Evolutionary conservation across 2,113 vertebrate genomes (phyloP), one percentile per base, ranked within the genome.

Genomic region (Odontesthes bonariensis): DNA sequence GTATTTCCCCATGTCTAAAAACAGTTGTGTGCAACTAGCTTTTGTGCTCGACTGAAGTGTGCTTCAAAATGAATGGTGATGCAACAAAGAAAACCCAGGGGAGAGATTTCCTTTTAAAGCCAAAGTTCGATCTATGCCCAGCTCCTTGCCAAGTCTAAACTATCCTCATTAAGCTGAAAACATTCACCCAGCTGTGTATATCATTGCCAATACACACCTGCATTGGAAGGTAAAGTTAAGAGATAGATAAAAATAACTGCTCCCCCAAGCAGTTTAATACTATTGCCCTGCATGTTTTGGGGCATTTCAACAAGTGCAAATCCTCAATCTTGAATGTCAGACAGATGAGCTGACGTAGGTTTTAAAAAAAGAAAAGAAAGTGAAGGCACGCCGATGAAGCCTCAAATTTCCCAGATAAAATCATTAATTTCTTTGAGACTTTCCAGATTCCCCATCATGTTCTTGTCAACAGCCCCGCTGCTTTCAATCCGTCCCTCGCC

Each of bases 121-220:
- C 14, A 66, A 69, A 81, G 76, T 88, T 91, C 83, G 59, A 92
- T 90, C 79, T 70, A 69, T 46, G 42, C 69, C 72, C 66, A 69
- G 58, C 82, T 85, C 67, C 52, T 75, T 87, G 89, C 89, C 88
- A 86, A 89, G 84, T 84, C 78, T 79, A 86, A 92, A 90, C 86
- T 83, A 58, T 83, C 77, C 92, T 89, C 88, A 90, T 92, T 91
- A 90, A 76, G 86, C 82, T 89, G 73, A 90, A 86, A 88, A 90
- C 79, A 62, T 81, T 88, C 56, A 55, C 59, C 73, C 64, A 78
- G 67, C 81, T 84, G 69, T 60, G 56, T 81, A 78, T 74, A 72
- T 76, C 86, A 79, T 52, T 78, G 82, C 85, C 79, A 86, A 81
- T 59, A 75, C 46, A 79, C 75, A 75, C 74, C 80, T 74, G 71